Percentiles rank a stretch among this genome's conserved stretches.
phyloP scores from a whole-genome alignment of 2,888 invertebrate genomes.

The Sphinx pinastri region DNA sequence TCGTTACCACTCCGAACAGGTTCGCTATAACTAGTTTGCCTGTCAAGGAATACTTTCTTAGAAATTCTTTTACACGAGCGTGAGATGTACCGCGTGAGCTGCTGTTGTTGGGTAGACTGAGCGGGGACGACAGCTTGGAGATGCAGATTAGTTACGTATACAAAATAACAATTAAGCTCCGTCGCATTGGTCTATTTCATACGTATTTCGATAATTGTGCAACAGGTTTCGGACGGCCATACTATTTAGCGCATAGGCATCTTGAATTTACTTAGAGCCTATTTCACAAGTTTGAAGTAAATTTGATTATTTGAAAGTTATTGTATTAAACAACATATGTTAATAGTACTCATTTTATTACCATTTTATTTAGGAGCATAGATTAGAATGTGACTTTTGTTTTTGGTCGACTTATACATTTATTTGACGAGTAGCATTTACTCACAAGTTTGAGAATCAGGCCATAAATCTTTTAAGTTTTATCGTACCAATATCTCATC shows the following conservation, averaged over 20 bases:
- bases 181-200: neutral
- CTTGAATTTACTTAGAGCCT: no score
- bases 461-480: no score
- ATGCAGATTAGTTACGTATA: neutral
- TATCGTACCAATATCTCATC: no score
- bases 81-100: neutral
- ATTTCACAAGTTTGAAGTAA: no score
- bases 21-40: constrained; percentile 43
- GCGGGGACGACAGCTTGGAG: neutral
- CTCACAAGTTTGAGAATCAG: no score
- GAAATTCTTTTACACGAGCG: constrained; percentile 36
- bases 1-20: constrained; percentile 52
- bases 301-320: no score
- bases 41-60: constrained; percentile 45
- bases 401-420: no score
- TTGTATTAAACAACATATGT: no score
- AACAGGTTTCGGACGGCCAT: neutral
- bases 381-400: no score
- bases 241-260: neutral
- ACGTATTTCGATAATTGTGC: neutral
- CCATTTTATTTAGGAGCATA: no score
- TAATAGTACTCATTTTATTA: no score
- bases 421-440: no score
- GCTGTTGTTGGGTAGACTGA: neutral
- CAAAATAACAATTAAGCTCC: neutral